phyloP scores from a whole-genome alignment of 2,888 invertebrate genomes.

The Nomada lathburiana region DNA sequence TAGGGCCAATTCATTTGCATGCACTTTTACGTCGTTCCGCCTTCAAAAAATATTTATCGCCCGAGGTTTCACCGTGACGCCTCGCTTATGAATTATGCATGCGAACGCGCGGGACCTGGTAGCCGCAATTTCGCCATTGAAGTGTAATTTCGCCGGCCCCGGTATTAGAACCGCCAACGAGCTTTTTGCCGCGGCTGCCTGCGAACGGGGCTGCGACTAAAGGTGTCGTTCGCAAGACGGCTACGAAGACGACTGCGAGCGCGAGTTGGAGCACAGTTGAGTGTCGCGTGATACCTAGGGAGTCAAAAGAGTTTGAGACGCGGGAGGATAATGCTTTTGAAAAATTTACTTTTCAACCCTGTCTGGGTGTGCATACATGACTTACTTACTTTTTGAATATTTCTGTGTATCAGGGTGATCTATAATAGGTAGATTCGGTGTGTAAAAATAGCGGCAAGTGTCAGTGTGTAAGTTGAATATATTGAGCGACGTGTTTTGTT shows the following conservation, averaged over 20 bases:
- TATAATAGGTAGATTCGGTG: not conserved
- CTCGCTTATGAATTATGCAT: conserved; percentile 81
- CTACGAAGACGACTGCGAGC: conserved; percentile 2
- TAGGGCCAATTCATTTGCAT: conserved; percentile 78
- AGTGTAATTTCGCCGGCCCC: conserved; percentile 68
- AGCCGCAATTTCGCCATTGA: conserved; percentile 71
- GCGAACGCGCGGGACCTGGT: conserved; percentile 66
- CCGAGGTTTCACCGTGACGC: conserved; percentile 73
- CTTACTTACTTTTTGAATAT: not conserved
- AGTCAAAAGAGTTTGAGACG: too few species aligned
- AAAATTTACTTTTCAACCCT: too few species aligned
- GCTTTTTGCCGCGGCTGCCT: conserved; percentile 64
- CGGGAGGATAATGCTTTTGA: too few species aligned
- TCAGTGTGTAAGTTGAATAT: too few species aligned
- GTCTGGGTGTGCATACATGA: too few species aligned
- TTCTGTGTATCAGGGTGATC: not conserved
- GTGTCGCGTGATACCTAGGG: too few species aligned
- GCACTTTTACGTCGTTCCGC: conserved; percentile 70
- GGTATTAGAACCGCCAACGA: conserved; percentile 68
- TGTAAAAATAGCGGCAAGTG: too few species aligned
- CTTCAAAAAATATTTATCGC: conserved; percentile 77
- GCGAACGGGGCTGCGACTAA: conserved; percentile 38
- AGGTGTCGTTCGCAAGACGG: conserved; percentile 53
- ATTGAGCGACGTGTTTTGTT: too few species aligned
- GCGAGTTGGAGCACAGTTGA: too few species aligned